Conservation (phyloP, 2,113 vertebrate species). For the Lethenteron reissneri region DNA sequence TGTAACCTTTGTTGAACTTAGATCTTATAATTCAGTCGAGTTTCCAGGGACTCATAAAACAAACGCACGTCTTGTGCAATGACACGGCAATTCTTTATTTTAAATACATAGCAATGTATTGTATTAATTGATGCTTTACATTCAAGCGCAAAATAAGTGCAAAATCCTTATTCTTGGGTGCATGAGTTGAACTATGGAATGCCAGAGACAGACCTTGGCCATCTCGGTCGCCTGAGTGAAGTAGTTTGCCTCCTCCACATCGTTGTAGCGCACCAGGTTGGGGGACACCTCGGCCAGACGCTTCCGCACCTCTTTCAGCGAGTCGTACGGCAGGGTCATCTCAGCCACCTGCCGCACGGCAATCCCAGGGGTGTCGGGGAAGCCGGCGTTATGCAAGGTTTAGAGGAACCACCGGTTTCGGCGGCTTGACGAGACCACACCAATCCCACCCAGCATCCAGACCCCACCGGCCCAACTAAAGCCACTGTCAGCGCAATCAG, state of each 20-base stretch:
- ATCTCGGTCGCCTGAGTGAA: conserved; percentile 73
- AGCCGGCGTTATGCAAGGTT: neutral
- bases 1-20: too few relatives aligned
- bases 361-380: neutral
- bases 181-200: neutral
- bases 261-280: conserved; percentile 68
- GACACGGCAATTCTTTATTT: neutral
- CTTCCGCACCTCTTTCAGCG: conserved; percentile 42
- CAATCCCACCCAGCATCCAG: too few relatives aligned
- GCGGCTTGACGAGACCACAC: too few relatives aligned
- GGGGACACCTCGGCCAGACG: conserved; percentile 69
- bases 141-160: neutral
- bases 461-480: too few relatives aligned
- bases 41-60: too few relatives aligned
- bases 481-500: too few relatives aligned
- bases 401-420: neutral
- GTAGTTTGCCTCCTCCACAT: conserved; percentile 80
- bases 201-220: conserved; percentile 35
- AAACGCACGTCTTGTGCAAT: neutral
- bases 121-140: neutral
- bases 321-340: conserved; percentile 59
- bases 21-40: too few relatives aligned
- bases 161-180: neutral
- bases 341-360: conserved; percentile 42
- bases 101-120: too few relatives aligned